These are phyloP conservation scores for Lutjanus campechanus DNA, from an alignment of 2,797 vertebrate species.

Conservation along the genomic window DNA sequence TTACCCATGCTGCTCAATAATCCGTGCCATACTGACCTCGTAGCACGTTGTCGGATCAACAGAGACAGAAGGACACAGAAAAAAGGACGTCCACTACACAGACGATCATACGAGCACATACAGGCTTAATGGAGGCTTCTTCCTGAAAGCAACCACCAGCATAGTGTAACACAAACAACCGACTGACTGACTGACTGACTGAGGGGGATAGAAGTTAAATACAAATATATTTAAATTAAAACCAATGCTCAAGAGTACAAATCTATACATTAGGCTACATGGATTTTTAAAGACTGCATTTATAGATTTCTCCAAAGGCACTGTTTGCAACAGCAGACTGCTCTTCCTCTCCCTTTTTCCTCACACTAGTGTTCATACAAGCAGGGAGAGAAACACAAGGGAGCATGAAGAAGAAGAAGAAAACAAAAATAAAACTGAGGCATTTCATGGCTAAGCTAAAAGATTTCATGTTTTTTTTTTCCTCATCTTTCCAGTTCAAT, in stretches of 20 bases:
- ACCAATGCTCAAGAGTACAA: constrained; percentile 77
- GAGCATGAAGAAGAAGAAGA: constrained; percentile 56
- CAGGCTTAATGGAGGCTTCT: constrained; percentile 53
- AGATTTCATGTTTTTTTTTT: constrained; percentile 34
- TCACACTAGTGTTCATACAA: constrained; percentile 78
- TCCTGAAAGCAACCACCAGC: constrained; percentile 70
- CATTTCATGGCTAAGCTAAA: constrained; percentile 80
- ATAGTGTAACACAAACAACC: constrained; percentile 70
- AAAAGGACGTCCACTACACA: constrained; percentile 15
- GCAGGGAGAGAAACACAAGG: constrained; percentile 69
- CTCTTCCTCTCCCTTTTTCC: constrained; percentile 72
- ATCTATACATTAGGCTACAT: constrained; percentile 86
- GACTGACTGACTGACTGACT: constrained; percentile 47
- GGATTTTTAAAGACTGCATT: constrained; percentile 86
- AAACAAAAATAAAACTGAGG: constrained; percentile 65
- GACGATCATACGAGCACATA: constrained; percentile 55
- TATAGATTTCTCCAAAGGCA: constrained; percentile 87
- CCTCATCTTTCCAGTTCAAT: constrained; percentile 61
- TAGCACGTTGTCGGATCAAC: constrained; percentile 1
- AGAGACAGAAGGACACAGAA: constrained; percentile 27
- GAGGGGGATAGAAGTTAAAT: constrained; percentile 73
- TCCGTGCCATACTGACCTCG: constrained; percentile 22
- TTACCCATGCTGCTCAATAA: constrained; percentile 45
- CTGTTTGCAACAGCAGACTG: constrained; percentile 87
- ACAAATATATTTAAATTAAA: constrained; percentile 80